phyloP scores from a whole-genome alignment of 1,140 invertebrate genomes.

The Macrosteles quadrilineatus region DNA sequence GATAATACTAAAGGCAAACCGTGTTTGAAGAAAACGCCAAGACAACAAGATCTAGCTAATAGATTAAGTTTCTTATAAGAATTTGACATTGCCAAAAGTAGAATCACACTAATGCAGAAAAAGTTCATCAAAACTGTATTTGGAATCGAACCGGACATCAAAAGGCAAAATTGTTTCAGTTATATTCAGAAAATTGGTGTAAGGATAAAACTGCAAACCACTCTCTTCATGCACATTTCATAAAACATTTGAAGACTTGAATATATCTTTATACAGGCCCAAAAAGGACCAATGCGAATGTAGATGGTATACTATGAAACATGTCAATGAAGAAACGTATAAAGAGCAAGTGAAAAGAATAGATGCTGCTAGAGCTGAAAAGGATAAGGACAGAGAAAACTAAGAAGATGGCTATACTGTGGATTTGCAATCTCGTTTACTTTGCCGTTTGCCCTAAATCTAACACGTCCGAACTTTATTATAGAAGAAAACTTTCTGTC shows the following conservation, averaged over 20 bases:
- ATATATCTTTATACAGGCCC: constrained; percentile 4
- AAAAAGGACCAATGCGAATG: constrained; percentile 28
- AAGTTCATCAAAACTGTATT: background rate
- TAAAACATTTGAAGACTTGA: background rate
- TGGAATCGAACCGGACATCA: background rate
- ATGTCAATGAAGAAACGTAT: constrained; percentile 26
- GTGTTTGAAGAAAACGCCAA: no score
- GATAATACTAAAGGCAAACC: no score
- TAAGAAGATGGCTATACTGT: background rate
- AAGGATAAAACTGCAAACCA: constrained; percentile 16
- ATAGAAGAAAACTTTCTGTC: constrained; percentile 22
- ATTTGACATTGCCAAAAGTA: no score
- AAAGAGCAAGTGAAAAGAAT: constrained; percentile 2
- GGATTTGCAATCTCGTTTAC: background rate
- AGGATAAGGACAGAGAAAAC: background rate
- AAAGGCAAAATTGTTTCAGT: background rate
- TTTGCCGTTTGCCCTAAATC: background rate
- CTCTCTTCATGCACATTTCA: constrained; percentile 1
- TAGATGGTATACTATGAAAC: constrained; percentile 4
- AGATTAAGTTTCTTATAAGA: no score
- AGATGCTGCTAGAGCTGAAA: background rate
- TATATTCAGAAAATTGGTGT: background rate
- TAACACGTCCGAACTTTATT: constrained; percentile 1
- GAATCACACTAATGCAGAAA: no score
- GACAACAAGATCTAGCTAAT: no score